A percentile compares a stretch with the other conserved stretches of the same genome.
phyloP scores from a whole-genome alignment of 2,113 vertebrate species.

The Phycodurus eques region DNA sequence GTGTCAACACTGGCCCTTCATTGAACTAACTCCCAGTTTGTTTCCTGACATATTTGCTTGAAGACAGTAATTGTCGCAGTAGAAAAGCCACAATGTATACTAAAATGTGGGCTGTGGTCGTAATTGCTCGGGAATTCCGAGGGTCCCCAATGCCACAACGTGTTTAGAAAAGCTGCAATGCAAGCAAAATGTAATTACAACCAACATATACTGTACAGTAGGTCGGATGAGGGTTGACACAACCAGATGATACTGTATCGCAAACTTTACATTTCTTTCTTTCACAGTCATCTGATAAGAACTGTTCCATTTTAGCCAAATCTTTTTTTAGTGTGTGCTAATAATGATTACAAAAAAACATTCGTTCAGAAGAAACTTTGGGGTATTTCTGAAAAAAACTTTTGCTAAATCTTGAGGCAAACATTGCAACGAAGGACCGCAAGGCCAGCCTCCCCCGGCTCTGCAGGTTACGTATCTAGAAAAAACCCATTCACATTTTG shows the following conservation, averaged over 20 bases:
- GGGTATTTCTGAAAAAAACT: too few relatives aligned
- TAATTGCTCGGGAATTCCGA: slow-evolving; percentile 2
- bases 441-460: too few relatives aligned
- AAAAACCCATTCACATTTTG: too few relatives aligned
- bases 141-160: background rate
- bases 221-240: background rate
- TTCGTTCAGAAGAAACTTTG: too few relatives aligned
- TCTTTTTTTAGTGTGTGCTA: too few relatives aligned
- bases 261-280: background rate
- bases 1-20: background rate
- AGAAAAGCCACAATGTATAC: background rate
- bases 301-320: background rate
- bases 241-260: background rate
- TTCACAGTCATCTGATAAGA: background rate
- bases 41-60: background rate
- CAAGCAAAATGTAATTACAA: slow-evolving; percentile 4
- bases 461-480: too few relatives aligned
- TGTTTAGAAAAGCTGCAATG: slow-evolving; percentile 2
- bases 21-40: background rate
- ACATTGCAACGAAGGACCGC: too few relatives aligned
- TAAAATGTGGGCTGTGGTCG: background rate
- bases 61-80: background rate
- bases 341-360: too few relatives aligned
- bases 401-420: too few relatives aligned
- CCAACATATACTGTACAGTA: slow-evolving; percentile 7